Evolutionary conservation across 2,888 invertebrate genomes (phyloP), one percentile per base, ranked within the genome.

Genomic region (Tetragnatha montana): DNA sequence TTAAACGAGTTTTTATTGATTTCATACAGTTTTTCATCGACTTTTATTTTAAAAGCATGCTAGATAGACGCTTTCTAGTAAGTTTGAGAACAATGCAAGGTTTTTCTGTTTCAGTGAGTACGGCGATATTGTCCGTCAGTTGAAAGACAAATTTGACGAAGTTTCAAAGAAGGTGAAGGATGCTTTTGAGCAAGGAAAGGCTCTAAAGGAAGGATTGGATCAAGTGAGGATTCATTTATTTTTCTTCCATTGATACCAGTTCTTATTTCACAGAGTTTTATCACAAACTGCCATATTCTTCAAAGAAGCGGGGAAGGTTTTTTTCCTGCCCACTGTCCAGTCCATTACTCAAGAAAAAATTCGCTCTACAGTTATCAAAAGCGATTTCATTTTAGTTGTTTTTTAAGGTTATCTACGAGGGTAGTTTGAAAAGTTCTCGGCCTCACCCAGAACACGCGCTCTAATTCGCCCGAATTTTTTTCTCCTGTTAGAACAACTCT

Each of bases 121-220:
- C 12, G 19, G 70, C 6, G 78, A 73, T 22, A 14, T 78, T 1
- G 22, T 78, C 60, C 12, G 10, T 21, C 19, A 82, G 17, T 70
- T 88, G 12, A 79, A 70, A 68, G 83, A 84, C 68, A 74, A 50
- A 70, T 88, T 88, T 14, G 60, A 83, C 3, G 69, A 83, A 12
- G 35, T 88, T 8, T 68, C 79, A 6, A 69, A 88, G 70, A 84
- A 74, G 70, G 51, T 88, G 14, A 84, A 88, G 50, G 88, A 88
- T 51, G 84, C 88, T 35, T 35, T 88, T 2, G 84, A 88, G 21
- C 49, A 80, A 14, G 88, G 88, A 69, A 74, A 80, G n/a, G 69
- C 17, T 3, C 14, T 88, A 6, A 60, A 73, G n/a, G 84, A 88
- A 12, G 68, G 19, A 8, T 14, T 88, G 49, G 84, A 83, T 22